These are phyloP conservation scores for Clarias pachynema DNA, from an alignment of 2,797 vertebrate genomes.

Conservation along the genomic window DNA sequence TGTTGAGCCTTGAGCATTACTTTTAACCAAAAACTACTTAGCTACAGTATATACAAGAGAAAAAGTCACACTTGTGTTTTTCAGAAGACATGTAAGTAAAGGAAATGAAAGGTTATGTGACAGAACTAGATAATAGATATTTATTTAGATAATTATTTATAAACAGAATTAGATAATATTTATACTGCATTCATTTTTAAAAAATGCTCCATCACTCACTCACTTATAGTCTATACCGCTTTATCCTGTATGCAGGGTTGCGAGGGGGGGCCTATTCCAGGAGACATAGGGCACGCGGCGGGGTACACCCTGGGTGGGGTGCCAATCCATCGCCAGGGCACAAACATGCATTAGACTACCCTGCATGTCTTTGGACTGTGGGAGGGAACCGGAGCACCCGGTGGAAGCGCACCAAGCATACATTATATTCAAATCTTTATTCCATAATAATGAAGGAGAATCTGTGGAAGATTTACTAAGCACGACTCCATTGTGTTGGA, in stretches of 20 bases:
- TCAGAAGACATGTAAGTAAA: neutral
- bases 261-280: no score
- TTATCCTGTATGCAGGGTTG: no score
- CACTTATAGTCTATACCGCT: no score
- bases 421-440: neutral
- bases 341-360: no score
- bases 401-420: neutral
- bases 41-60: neutral
- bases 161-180: neutral
- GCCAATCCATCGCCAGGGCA: no score
- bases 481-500: neutral
- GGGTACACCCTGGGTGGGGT: no score
- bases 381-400: no score
- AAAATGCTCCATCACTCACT: neutral
- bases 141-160: no score
- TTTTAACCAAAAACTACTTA: neutral
- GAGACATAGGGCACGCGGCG: no score
- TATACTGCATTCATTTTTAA: neutral
- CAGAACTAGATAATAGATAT: no score
- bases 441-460: neutral
- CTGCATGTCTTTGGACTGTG: no score
- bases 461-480: neutral
- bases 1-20: neutral
- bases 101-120: neutral
- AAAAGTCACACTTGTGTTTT: neutral